Evolutionary conservation across 2,113 vertebrate genomes (phyloP).

Genomic region (Cathartes aura): DNA sequence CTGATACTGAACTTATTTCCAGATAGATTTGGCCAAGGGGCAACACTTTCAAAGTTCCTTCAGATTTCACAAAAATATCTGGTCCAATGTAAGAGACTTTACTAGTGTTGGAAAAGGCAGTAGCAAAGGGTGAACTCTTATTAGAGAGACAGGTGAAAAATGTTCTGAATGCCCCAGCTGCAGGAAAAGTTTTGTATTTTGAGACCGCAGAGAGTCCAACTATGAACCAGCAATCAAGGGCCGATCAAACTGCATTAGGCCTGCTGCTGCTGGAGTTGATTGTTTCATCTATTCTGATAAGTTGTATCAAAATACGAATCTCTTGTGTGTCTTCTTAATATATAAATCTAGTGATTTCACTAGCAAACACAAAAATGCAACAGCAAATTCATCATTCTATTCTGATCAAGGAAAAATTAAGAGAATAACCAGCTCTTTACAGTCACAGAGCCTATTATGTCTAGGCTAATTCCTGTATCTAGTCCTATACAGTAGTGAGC

Average conservation of each 20-base stretch:
- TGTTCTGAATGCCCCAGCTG: not conserved
- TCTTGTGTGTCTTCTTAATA: not conserved
- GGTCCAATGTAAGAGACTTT: not conserved
- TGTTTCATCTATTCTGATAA: not conserved
- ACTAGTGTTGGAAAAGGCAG: not conserved
- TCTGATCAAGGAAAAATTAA: not conserved
- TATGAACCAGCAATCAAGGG: not conserved
- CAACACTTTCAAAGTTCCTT: not conserved
- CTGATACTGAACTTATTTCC: not conserved
- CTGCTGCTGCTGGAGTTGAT: not conserved
- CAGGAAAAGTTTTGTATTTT: not conserved
- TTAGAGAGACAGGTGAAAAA: not conserved
- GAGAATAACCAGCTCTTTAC: not conserved
- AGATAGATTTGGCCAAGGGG: not conserved
- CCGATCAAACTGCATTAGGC: not conserved
- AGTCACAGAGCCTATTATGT: not conserved
- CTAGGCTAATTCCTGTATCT: not conserved
- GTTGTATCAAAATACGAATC: not conserved
- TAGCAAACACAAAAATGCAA: not conserved
- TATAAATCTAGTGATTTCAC: not conserved
- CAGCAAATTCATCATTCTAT: not conserved
- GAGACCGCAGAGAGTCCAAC: accelerated
- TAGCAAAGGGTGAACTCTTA: not conserved
- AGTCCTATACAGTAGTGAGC: not conserved
- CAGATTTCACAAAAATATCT: not conserved